These are phyloP conservation scores for Drosophila aldrichi DNA, from an alignment of 2,888 invertebrate species.

Conservation along the genomic window DNA sequence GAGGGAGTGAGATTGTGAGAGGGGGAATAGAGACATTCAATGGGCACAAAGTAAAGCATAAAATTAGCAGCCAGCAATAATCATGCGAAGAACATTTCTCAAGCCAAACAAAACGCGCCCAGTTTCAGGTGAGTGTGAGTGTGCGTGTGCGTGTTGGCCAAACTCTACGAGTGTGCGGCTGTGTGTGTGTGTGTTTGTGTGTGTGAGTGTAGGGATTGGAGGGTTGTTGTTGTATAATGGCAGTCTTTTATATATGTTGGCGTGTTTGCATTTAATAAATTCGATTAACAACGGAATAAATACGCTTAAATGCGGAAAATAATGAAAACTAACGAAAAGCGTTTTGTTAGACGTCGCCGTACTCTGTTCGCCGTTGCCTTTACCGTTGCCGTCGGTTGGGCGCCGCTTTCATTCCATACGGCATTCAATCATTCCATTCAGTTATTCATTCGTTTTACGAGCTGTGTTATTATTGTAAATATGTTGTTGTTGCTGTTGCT, in stretches of 20 bases:
- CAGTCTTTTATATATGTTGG: conserved; percentile 61
- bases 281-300: conserved; percentile 83
- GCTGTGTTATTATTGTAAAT: conserved; percentile 82
- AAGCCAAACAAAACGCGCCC: conserved; percentile 76
- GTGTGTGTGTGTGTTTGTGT: conserved; percentile 13
- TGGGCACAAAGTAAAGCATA: conserved; percentile 52
- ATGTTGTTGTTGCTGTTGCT: conserved; percentile 59
- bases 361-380: conserved; percentile 22
- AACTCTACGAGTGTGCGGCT: neutral
- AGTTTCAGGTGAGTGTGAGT: conserved; percentile 45
- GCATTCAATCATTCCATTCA: conserved; percentile 79
- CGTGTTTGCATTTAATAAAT: conserved; percentile 84
- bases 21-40: conserved; percentile 66
- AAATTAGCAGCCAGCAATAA: conserved; percentile 76
- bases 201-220: conserved; percentile 24
- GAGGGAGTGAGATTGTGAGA: neutral
- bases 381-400: conserved; percentile 48
- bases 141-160: conserved; percentile 68
- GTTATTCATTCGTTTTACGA: conserved; percentile 79
- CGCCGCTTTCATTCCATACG: conserved; percentile 76
- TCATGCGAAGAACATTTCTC: conserved; percentile 74
- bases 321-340: conserved; percentile 82
- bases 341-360: conserved; percentile 73
- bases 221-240: conserved; percentile 18
- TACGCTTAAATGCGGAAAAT: conserved; percentile 83